Conservation (phyloP, 2,797 vertebrate genomes). For the Sylvilagus floridanus region DNA sequence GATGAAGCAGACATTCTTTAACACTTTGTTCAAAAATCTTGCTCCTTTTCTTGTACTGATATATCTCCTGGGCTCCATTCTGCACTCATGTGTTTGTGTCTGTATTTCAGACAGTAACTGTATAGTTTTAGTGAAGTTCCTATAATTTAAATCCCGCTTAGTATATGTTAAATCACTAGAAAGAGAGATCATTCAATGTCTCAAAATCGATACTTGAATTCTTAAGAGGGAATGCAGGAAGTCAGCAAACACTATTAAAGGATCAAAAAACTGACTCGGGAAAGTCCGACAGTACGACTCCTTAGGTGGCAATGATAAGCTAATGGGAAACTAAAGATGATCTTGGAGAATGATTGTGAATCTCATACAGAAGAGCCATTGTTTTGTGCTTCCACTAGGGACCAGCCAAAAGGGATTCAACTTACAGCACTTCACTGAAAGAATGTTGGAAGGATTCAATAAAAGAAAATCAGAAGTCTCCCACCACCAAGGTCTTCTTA, state of each 20-base stretch:
- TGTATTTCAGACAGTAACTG: neutral
- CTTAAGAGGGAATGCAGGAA: constrained; percentile 69
- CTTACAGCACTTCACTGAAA: constrained; percentile 72
- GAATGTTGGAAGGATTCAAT: constrained; percentile 64
- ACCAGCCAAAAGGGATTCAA: constrained; percentile 70
- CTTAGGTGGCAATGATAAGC: constrained; percentile 69
- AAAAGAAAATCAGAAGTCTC: constrained; percentile 64
- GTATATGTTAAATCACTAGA: constrained; percentile 53
- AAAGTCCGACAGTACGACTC: constrained; percentile 69
- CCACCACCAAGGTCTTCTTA: too few relatives aligned
- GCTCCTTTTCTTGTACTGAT: neutral
- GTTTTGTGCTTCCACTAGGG: constrained; percentile 68
- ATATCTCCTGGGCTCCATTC: neutral
- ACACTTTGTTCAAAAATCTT: constrained; percentile 2
- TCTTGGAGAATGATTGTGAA: constrained; percentile 50
- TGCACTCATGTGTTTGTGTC: neutral
- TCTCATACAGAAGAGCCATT: constrained; percentile 75
- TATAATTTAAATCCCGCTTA: constrained; percentile 31
- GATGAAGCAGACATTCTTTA: neutral
- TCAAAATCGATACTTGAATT: constrained; percentile 74
- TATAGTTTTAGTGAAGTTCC: constrained; percentile 34
- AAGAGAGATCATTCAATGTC: constrained; percentile 54
- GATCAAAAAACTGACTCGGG: constrained; percentile 70
- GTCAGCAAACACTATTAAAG: constrained; percentile 68
- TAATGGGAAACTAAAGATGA: constrained; percentile 72